A percentile compares a stretch with the other conserved stretches of the same genome.
Conservation (phyloP, 2,113 vertebrate species). For the Spea bombifrons region DNA sequence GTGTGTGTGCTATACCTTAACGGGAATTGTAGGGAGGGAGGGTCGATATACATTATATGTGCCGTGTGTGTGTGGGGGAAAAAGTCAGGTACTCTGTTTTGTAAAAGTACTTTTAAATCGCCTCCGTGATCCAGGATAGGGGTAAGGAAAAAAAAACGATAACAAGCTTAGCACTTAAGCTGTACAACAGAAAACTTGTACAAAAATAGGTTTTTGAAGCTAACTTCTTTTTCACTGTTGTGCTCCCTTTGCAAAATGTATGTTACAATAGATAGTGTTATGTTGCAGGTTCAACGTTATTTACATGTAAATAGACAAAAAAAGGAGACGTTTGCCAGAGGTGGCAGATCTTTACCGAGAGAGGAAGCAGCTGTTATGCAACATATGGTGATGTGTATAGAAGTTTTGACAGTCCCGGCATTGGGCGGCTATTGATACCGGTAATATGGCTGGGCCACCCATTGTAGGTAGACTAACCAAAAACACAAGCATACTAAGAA, state of each 20-base stretch:
- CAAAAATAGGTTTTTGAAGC: slow-evolving; percentile 91
- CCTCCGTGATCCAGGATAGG: slow-evolving; percentile 92
- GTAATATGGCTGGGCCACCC: slow-evolving; percentile 61
- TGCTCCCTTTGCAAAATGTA: slow-evolving; percentile 97
- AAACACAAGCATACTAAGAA: slow-evolving; percentile 62
- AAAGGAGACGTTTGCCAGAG: slow-evolving; percentile 81
- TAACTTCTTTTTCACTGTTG: slow-evolving; percentile 91
- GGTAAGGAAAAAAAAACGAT: slow-evolving; percentile 82
- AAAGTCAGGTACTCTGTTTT: slow-evolving; percentile 99
- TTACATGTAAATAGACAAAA: slow-evolving; percentile 96
- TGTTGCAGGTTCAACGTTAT: slow-evolving; percentile 99
- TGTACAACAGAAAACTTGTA: slow-evolving; percentile 92
- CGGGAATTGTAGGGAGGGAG: slow-evolving; percentile 67
- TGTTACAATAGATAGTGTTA: slow-evolving; percentile 99
- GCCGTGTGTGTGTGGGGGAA: slow-evolving; percentile 79
- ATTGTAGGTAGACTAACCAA: slow-evolving; percentile 60
- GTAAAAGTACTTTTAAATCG: slow-evolving; percentile 94
- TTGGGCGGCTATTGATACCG: slow-evolving; percentile 65
- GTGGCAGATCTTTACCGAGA: slow-evolving; percentile 87
- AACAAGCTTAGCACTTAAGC: slow-evolving; percentile 91
- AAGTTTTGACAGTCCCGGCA: slow-evolving; percentile 79
- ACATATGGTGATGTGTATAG: slow-evolving; percentile 95
- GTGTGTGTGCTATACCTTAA: slow-evolving; percentile 91
- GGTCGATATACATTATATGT: slow-evolving; percentile 97
- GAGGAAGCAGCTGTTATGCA: slow-evolving; percentile 96